Evolutionary conservation across 2,888 invertebrate species (phyloP).

Genomic region (Cinara cedri): DNA sequence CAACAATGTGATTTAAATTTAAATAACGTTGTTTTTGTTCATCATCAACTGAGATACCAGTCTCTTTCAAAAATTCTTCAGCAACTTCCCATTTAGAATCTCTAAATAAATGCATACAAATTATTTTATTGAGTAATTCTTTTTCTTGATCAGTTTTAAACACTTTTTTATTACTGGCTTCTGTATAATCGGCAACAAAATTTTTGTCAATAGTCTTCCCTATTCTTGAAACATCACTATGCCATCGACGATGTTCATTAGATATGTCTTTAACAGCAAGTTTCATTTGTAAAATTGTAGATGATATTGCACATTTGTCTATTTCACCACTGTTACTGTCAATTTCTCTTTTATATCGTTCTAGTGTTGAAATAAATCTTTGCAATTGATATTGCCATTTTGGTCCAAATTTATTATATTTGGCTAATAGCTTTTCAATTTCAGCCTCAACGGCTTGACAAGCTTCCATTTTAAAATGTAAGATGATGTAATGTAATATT

Average conservation of each 20-base stretch:
- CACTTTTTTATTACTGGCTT: conserved; percentile 73
- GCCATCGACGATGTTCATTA: conserved; percentile 81
- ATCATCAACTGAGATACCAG: conserved; percentile 37
- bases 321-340: conserved; percentile 39
- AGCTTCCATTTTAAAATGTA: conserved; percentile 35
- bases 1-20: conserved; percentile 86
- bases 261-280: conserved; percentile 83
- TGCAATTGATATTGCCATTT: conserved; percentile 51
- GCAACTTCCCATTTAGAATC: conserved; percentile 55
- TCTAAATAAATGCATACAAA: conserved; percentile 48
- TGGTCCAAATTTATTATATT: conserved; percentile 50
- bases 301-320: conserved; percentile 36
- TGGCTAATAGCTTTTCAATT: conserved; percentile 39
- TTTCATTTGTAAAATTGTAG: conserved; percentile 68
- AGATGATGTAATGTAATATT: too few species aligned
- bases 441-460: conserved; percentile 44
- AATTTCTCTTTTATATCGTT: conserved; percentile 41
- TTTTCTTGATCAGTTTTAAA: conserved; percentile 64
- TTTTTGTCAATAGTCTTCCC: conserved; percentile 94
- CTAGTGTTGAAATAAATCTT: conserved; percentile 44
- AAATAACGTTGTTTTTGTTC: conserved; percentile 62
- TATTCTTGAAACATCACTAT: conserved; percentile 83
- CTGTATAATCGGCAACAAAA: conserved; percentile 66
- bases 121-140: conserved; percentile 51
- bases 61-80: conserved; percentile 55